A percentile compares a stretch with the other conserved stretches of the same genome.
Evolutionary conservation across 2,888 invertebrate genomes (phyloP).

Genomic region (Epistrophe grossulariae): DNA sequence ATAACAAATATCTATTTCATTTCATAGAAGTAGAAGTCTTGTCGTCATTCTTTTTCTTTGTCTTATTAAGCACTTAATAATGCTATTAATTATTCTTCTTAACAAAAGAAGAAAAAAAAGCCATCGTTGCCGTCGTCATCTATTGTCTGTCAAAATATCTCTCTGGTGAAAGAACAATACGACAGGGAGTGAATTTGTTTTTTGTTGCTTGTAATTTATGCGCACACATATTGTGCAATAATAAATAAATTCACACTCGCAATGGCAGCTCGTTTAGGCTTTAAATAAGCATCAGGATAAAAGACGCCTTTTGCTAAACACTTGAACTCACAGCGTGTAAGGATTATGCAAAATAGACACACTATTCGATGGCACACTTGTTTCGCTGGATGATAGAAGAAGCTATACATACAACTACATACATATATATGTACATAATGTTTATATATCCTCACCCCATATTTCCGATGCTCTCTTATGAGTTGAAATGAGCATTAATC

Average conservation of each 20-base stretch:
- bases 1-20: no score
- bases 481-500: slow-evolving; percentile 58
- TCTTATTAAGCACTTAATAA: slow-evolving; percentile 45
- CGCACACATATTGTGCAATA: slow-evolving; percentile 66
- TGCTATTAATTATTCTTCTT: slow-evolving; percentile 34
- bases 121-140: slow-evolving; percentile 21
- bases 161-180: slow-evolving; percentile 27
- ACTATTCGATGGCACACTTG: slow-evolving; percentile 42
- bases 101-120: not conserved
- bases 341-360: slow-evolving; percentile 70
- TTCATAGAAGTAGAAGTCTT: no score
- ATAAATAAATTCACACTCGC: slow-evolving; percentile 59
- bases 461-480: slow-evolving; percentile 51
- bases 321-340: slow-evolving; percentile 55
- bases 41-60: not conserved
- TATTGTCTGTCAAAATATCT: slow-evolving; percentile 30
- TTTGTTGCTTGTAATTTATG: slow-evolving; percentile 63
- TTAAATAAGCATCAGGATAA: slow-evolving; percentile 27
- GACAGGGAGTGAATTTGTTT: slow-evolving; percentile 13
- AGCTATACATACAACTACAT: not conserved
- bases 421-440: slow-evolving; percentile 2
- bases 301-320: slow-evolving; percentile 52
- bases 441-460: not conserved
- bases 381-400: not conserved
- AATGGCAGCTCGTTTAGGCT: slow-evolving; percentile 39